Percentiles rank a stretch among this genome's conserved stretches.
Evolutionary conservation across 2,113 vertebrate species (phyloP).

Genomic region (Colossoma macropomum): DNA sequence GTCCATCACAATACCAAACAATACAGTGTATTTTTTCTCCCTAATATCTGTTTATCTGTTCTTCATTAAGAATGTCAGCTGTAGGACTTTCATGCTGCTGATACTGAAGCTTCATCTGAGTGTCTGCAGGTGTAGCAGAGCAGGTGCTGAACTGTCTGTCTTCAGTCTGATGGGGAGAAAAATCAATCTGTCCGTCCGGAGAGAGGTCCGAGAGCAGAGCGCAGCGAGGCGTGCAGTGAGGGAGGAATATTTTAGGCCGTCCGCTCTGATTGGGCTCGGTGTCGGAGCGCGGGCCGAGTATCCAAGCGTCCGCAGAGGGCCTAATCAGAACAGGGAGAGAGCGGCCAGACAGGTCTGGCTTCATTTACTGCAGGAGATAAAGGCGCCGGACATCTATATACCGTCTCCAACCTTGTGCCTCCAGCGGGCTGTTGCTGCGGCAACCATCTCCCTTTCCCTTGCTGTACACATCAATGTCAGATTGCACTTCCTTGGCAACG

Average conservation of each 20-base stretch:
- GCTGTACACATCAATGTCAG: not conserved
- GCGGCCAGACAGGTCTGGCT: not conserved
- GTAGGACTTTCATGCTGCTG: too few species aligned
- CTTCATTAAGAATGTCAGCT: too few species aligned
- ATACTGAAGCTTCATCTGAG: too few species aligned
- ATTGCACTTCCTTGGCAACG: not conserved
- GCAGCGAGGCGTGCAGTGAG: not conserved
- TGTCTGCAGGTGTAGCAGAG: not conserved
- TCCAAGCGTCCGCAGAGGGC: not conserved
- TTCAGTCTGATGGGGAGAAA: slow-evolving; percentile 2
- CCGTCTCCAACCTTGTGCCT: not conserved
- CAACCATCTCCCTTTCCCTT: not conserved
- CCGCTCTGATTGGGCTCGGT: not conserved
- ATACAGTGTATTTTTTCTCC: too few species aligned
- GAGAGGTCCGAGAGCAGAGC: not conserved
- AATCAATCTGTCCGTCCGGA: not conserved
- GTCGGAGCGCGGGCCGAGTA: not conserved
- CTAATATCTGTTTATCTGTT: too few species aligned
- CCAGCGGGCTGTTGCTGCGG: not conserved
- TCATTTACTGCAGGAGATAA: not conserved
- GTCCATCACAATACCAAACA: too few species aligned
- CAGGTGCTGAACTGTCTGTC: not conserved
- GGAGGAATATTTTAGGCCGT: slow-evolving; percentile 4
- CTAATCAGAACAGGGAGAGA: not conserved
- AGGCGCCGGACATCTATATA: not conserved